A percentile compares a stretch with the other conserved stretches of the same genome.
These are phyloP conservation scores for Drosophila bifasciata DNA, from an alignment of 1,140 invertebrate species.

Conservation along the genomic window DNA sequence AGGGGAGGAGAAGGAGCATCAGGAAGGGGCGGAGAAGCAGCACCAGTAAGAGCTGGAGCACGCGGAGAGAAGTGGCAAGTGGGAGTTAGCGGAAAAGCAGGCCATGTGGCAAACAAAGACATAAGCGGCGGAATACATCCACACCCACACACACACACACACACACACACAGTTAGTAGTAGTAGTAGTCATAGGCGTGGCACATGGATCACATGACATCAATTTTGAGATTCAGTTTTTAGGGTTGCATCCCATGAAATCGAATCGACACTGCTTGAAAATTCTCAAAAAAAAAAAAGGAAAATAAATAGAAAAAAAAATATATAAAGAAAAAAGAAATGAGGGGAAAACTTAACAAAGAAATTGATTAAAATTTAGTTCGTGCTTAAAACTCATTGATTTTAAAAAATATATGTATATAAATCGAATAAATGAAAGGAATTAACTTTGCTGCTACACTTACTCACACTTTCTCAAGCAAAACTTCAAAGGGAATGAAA, in stretches of 20 bases:
- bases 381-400: too few species aligned
- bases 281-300: background rate
- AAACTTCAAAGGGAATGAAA: slow-evolving; percentile 46
- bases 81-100: slow-evolving; percentile 73
- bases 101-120: slow-evolving; percentile 78
- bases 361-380: slow-evolving; percentile 25
- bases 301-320: background rate
- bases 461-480: background rate
- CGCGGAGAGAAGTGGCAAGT: slow-evolving; percentile 7
- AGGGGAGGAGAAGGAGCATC: too few species aligned
- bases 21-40: too few species aligned
- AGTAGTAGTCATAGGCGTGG: slow-evolving; percentile 9
- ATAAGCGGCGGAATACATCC: slow-evolving; percentile 59
- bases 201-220: slow-evolving; percentile 17
- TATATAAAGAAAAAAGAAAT: background rate
- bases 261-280: background rate
- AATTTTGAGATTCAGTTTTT: slow-evolving; percentile 15
- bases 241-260: slow-evolving; percentile 1
- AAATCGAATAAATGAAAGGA: background rate
- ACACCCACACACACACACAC: slow-evolving; percentile 38
- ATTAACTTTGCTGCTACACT: background rate
- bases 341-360: background rate
- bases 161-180: slow-evolving; percentile 16
- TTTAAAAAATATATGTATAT: too few species aligned
- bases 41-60: background rate